Evolutionary conservation across 2,113 vertebrate species (phyloP).

Genomic region (Casuarius casuarius): DNA sequence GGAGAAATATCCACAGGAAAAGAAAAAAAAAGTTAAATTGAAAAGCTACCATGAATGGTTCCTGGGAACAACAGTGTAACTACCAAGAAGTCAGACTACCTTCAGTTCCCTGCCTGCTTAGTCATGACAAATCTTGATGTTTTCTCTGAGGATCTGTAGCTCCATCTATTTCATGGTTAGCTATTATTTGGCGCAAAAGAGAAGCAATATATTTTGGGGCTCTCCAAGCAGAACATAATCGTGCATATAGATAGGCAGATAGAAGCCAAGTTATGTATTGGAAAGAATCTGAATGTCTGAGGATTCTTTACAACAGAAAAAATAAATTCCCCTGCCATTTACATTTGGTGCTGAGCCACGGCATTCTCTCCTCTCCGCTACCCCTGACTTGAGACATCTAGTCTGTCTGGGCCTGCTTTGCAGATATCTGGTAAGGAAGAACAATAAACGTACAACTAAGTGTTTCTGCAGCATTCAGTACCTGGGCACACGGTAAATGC

Average conservation of each 20-base stretch:
- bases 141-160: not conserved
- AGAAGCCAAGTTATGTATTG: not conserved
- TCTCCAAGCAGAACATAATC: not conserved
- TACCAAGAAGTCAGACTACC: not conserved
- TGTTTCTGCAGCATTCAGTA: not conserved
- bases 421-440: not conserved
- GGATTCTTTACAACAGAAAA: not conserved
- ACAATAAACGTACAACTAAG: too few relatives aligned
- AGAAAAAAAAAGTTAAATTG: not conserved
- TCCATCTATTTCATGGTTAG: not conserved
- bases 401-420: not conserved
- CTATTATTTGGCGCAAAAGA: not conserved
- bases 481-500: not conserved
- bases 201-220: not conserved
- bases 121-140: not conserved
- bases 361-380: not conserved
- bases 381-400: not conserved
- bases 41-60: fast-evolving
- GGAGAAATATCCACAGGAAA: not conserved
- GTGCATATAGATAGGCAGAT: too few relatives aligned
- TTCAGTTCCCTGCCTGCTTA: not conserved
- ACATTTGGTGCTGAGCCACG: not conserved
- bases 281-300: not conserved
- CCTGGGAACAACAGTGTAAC: fast-evolving
- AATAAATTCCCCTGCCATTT: not conserved